These are phyloP conservation scores for Dendroctonus valens DNA, from an alignment of 1,140 invertebrate genomes.

Conservation along the genomic window DNA sequence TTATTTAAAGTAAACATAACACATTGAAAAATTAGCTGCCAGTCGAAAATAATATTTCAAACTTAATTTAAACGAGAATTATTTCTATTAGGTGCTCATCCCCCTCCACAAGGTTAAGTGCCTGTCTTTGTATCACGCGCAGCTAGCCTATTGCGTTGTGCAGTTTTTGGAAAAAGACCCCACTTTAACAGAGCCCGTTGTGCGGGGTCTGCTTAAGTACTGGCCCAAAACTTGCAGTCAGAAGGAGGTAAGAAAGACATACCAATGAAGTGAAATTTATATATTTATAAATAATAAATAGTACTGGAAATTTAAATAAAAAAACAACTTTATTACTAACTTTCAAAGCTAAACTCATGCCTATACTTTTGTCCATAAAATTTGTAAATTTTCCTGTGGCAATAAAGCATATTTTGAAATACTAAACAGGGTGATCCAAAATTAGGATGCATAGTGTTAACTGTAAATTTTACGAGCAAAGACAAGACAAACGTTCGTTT, in stretches of 20 bases:
- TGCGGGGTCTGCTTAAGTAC: constrained; percentile 94
- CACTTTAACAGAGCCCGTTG: constrained; percentile 92
- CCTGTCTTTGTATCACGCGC: constrained; percentile 91
- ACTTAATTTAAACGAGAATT: constrained; percentile 4
- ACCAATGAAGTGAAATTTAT: neutral
- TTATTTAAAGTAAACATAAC: no score
- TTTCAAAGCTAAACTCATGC: no score
- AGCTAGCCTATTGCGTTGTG: constrained; percentile 98
- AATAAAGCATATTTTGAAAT: no score
- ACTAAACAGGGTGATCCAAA: no score
- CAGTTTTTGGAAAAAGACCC: constrained; percentile 99
- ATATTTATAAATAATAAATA: no score
- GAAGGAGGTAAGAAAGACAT: constrained; percentile 68
- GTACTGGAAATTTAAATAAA: no score
- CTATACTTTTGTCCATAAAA: no score
- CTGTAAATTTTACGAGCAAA: no score
- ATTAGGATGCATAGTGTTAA: no score
- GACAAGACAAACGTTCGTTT: no score
- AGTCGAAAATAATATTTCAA: neutral
- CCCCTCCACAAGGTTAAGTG: constrained; percentile 97
- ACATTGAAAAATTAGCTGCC: neutral
- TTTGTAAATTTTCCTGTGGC: no score
- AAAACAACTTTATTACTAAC: no score
- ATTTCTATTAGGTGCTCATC: constrained; percentile 61
- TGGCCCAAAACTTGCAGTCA: constrained; percentile 99